Conservation (phyloP, 2,113 vertebrate species). For the Hypomesus transpacificus region DNA sequence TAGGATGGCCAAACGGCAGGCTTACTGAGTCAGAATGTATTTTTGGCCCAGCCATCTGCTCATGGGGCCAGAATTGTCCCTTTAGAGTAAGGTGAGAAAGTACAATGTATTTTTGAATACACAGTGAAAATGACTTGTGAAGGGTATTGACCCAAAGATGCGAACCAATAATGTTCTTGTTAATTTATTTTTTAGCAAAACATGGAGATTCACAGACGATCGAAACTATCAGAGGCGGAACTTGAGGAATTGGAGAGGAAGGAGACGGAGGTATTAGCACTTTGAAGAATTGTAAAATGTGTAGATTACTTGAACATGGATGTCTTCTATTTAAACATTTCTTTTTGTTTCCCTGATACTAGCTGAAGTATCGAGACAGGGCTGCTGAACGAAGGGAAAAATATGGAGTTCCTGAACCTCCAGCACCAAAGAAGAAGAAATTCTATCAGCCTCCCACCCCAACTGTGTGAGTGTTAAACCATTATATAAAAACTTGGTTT, state of each 20-base stretch:
- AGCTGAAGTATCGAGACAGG: slow-evolving; percentile 94
- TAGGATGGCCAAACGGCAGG: slow-evolving; percentile 55
- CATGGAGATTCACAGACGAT: slow-evolving; percentile 84
- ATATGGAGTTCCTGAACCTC: slow-evolving; percentile 88
- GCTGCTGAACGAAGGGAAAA: slow-evolving; percentile 93
- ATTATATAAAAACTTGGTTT: background rate
- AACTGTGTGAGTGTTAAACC: slow-evolving; percentile 37
- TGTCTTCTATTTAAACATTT: background rate
- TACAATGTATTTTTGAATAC: background rate
- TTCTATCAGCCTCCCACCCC: slow-evolving; percentile 68
- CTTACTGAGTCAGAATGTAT: slow-evolving; percentile 32
- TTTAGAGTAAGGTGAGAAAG: background rate
- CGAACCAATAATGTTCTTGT: background rate
- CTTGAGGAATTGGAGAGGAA: slow-evolving; percentile 89
- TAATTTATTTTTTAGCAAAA: slow-evolving; percentile 80
- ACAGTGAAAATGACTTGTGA: background rate
- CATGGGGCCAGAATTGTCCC: background rate
- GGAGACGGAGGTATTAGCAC: slow-evolving; percentile 81
- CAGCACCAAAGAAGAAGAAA: slow-evolving; percentile 89
- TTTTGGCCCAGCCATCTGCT: slow-evolving; percentile 50
- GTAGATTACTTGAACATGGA: background rate
- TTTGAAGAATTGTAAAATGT: background rate
- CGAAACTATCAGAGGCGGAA: slow-evolving; percentile 82
- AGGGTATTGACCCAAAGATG: background rate
- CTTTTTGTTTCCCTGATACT: slow-evolving; percentile 1